These are phyloP conservation scores for Halcyon smyrnensis DNA, from an alignment of 2,797 vertebrate genomes.

Conservation along the genomic window DNA sequence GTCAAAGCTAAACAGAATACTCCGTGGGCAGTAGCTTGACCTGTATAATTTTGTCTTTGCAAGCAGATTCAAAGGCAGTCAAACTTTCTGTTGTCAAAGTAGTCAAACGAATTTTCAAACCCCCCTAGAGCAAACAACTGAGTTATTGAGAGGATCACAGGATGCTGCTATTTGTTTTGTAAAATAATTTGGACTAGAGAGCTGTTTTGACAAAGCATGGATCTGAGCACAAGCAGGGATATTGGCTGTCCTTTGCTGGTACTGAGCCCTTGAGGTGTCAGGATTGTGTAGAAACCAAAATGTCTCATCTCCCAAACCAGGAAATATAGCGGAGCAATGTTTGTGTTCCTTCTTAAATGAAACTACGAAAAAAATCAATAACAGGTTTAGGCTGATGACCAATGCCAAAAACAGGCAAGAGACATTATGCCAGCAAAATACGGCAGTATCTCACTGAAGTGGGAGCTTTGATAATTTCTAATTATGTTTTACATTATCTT, in stretches of 20 bases:
- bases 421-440: background rate
- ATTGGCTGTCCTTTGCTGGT: background rate
- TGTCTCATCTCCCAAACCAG: background rate
- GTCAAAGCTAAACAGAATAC: conserved; percentile 37
- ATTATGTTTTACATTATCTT: background rate
- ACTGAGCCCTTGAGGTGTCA: background rate
- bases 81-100: conserved; percentile 43
- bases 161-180: background rate
- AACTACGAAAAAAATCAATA: background rate
- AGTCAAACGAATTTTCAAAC: conserved; percentile 30
- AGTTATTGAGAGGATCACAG: conserved; percentile 29
- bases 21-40: conserved; percentile 24
- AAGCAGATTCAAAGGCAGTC: conserved; percentile 52
- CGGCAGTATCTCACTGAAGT: background rate
- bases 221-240: background rate
- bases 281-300: background rate
- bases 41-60: conserved; percentile 56
- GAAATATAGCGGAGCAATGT: fast-evolving
- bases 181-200: background rate
- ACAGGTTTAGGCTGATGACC: background rate
- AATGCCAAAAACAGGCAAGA: background rate
- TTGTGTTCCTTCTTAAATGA: background rate
- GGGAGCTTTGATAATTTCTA: background rate
- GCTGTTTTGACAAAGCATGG: background rate
- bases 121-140: background rate